These are phyloP conservation scores for Mimas tiliae DNA, from an alignment of 2,888 invertebrate species.

Conservation along the genomic window DNA sequence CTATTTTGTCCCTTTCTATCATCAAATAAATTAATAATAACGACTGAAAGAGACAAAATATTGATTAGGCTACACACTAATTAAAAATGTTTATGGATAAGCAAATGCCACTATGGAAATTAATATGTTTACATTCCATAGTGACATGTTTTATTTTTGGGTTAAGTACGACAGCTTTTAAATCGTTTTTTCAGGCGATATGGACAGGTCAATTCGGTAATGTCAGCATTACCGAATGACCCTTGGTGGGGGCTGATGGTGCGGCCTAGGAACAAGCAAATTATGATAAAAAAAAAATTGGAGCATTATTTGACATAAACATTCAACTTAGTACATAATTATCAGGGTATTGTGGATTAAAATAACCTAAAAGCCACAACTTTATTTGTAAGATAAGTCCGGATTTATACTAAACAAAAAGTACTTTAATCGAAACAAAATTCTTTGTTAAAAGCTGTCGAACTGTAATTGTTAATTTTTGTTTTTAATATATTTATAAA, in stretches of 20 bases:
- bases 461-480: slow-evolving; percentile 7
- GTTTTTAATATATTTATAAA: slow-evolving; percentile 4
- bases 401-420: no score
- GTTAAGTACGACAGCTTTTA: slow-evolving; percentile 25
- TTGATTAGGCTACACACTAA: background rate
- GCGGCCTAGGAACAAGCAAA: no score
- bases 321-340: background rate
- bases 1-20: background rate
- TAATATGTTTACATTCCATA: slow-evolving; percentile 80
- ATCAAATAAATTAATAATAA: background rate
- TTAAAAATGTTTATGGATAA: slow-evolving; percentile 20
- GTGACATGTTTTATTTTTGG: slow-evolving; percentile 58
- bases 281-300: no score
- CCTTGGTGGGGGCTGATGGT: no score
- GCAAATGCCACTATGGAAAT: slow-evolving; percentile 70
- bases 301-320: no score
- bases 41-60: background rate
- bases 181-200: background rate
- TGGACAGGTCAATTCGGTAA: no score
- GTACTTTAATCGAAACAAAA: background rate
- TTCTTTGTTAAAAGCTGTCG: background rate
- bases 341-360: background rate
- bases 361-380: no score
- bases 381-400: background rate
- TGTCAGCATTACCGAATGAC: no score